Conservation (phyloP, 2,888 invertebrate genomes). For the Cerceris rybyensis region DNA sequence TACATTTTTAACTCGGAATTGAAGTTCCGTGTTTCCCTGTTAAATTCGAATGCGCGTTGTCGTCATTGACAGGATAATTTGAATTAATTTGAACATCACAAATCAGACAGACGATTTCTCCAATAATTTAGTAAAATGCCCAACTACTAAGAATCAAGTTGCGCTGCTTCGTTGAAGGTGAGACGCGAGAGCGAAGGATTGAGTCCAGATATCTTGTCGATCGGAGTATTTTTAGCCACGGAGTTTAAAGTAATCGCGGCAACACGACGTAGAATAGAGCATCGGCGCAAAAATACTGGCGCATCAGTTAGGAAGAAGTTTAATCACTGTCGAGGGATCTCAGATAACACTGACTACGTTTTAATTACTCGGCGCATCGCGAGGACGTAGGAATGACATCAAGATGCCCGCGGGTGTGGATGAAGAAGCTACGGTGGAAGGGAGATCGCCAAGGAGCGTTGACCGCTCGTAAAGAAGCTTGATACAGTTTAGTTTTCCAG, state of each 20-base stretch:
- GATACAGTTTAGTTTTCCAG: conserved; percentile 43
- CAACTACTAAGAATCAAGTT: no score
- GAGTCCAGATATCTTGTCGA: not conserved
- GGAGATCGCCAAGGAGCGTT: conserved; percentile 57
- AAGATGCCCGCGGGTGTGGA: conserved; percentile 61
- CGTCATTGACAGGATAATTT: not conserved
- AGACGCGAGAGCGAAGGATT: no score
- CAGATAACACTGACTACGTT: conserved; percentile 76
- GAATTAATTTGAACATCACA: no score
- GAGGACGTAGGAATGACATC: conserved; percentile 68
- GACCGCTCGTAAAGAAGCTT: conserved; percentile 59
- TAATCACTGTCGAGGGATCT: conserved; percentile 73
- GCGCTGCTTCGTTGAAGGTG: no score
- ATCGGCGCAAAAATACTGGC: conserved; percentile 22
- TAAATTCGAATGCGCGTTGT: conserved; percentile 34
- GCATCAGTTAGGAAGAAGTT: conserved; percentile 55
- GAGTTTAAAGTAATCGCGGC: conserved; percentile 35
- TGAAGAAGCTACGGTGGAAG: conserved; percentile 19
- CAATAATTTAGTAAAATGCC: no score
- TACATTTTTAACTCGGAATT: conserved; percentile 5
- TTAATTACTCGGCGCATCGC: conserved; percentile 72
- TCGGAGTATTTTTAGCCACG: conserved; percentile 15
- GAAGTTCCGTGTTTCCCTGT: conserved; percentile 9
- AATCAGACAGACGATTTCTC: no score
- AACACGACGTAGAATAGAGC: conserved; percentile 41